phyloP scores from a whole-genome alignment of 2,888 invertebrate species.

The Gisinianus flammeolus region DNA sequence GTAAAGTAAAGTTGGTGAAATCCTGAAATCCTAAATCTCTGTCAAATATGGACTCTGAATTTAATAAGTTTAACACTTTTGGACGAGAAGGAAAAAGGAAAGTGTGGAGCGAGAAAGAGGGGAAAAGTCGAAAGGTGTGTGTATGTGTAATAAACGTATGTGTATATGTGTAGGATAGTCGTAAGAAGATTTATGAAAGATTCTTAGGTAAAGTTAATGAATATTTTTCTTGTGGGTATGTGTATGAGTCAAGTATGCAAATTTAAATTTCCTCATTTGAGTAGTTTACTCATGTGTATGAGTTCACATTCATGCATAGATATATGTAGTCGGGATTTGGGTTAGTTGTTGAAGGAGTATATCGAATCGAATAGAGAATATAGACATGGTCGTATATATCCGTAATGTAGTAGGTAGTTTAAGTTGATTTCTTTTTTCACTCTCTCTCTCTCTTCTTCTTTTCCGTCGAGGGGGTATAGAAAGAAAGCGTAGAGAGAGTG shows the following conservation, averaged over 20 bases:
- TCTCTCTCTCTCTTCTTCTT: no score
- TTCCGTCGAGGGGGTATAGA: no score
- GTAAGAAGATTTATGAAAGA: background rate
- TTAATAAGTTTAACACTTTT: slow-evolving; percentile 8
- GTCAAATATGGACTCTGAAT: background rate
- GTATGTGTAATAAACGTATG: no score
- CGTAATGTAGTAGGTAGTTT: no score
- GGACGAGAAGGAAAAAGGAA: background rate
- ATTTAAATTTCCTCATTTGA: background rate
- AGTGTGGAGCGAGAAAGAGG: background rate
- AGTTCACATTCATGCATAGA: background rate
- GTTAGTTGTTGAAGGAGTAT: no score
- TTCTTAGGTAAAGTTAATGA: slow-evolving; percentile 1
- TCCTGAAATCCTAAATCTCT: background rate
- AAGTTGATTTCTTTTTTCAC: no score
- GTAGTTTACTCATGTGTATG: background rate
- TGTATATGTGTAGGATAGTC: no score
- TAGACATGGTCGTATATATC: no score
- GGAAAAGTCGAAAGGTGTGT: background rate
- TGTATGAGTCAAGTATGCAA: background rate
- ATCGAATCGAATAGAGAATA: no score
- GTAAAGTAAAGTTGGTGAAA: no score
- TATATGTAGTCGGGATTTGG: background rate
- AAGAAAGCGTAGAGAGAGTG: background rate
- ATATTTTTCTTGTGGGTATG: background rate